A percentile compares a stretch with the other conserved stretches of the same genome.
Conservation (phyloP, 2,113 vertebrate genomes). For the Hydropotes inermis region DNA sequence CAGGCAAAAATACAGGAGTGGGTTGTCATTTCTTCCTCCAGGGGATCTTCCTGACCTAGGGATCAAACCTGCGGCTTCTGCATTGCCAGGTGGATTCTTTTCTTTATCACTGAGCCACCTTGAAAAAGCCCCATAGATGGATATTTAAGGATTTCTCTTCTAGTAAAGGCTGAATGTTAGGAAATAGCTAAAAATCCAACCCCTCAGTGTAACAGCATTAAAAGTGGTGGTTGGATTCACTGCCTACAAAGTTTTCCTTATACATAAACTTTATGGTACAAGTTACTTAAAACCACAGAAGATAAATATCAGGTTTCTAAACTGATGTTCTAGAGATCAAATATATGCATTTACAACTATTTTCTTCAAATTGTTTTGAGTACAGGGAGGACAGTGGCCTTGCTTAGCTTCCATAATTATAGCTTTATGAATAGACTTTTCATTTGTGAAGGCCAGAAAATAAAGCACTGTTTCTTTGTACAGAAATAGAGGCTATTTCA, state of each 20-base stretch:
- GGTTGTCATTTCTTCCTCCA: not conserved
- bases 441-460: not conserved
- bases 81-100: not conserved
- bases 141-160: not conserved
- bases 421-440: not conserved
- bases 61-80: not conserved
- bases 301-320: not conserved
- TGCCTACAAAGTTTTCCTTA: not conserved
- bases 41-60: not conserved
- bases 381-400: not conserved
- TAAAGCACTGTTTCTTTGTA: not conserved
- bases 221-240: not conserved
- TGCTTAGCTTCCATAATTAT: not conserved
- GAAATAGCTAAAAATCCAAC: not conserved
- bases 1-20: not conserved
- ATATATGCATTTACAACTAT: not conserved
- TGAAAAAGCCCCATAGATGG: not conserved
- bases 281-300: not conserved
- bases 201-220: not conserved
- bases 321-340: not conserved
- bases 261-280: not conserved
- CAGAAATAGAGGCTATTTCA: not conserved
- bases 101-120: not conserved
- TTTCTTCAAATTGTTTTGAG: slow-evolving; percentile 16
- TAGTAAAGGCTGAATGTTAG: not conserved